phyloP scores from a whole-genome alignment of 2,888 invertebrate species.

The Urechis unicinctus region DNA sequence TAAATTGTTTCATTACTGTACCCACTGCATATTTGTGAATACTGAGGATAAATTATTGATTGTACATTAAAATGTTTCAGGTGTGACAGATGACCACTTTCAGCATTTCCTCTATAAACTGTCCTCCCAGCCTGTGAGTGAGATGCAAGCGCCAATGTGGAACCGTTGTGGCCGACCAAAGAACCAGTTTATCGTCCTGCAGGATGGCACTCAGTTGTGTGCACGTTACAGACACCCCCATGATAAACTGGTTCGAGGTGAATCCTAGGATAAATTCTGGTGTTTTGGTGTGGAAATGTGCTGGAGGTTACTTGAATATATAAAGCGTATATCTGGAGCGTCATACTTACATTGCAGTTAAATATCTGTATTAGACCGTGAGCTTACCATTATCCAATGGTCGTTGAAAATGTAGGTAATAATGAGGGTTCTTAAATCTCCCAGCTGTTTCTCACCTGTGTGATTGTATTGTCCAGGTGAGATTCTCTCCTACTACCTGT shows the following conservation, averaged over 20 bases:
- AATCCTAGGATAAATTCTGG: slow-evolving; percentile 2
- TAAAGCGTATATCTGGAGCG: background rate
- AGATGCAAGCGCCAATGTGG: slow-evolving; percentile 38
- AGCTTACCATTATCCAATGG: too few species aligned
- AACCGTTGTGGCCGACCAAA: slow-evolving; percentile 45
- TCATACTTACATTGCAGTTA: background rate
- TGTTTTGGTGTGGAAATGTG: background rate
- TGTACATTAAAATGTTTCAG: slow-evolving; percentile 20
- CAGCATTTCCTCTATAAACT: slow-evolving; percentile 21
- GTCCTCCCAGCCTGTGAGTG: slow-evolving; percentile 19
- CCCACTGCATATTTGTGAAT: too few species aligned
- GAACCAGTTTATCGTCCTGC: slow-evolving; percentile 38
- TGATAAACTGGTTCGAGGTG: slow-evolving; percentile 41
- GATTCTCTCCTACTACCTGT: slow-evolving; percentile 42
- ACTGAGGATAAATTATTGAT: too few species aligned
- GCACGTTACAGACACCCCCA: slow-evolving; percentile 44
- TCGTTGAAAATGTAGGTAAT: too few species aligned
- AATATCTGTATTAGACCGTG: too few species aligned
- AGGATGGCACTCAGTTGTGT: slow-evolving; percentile 36
- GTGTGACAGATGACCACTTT: slow-evolving; percentile 24
- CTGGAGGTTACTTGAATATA: background rate
- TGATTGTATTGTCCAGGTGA: too few species aligned
- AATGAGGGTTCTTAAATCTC: too few species aligned
- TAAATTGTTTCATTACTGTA: too few species aligned
- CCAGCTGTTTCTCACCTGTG: too few species aligned